Percentiles rank a stretch among this genome's conserved stretches.
These are phyloP conservation scores for Saguinus midas DNA, from an alignment of 2,113 vertebrate species.

Conservation along the genomic window DNA sequence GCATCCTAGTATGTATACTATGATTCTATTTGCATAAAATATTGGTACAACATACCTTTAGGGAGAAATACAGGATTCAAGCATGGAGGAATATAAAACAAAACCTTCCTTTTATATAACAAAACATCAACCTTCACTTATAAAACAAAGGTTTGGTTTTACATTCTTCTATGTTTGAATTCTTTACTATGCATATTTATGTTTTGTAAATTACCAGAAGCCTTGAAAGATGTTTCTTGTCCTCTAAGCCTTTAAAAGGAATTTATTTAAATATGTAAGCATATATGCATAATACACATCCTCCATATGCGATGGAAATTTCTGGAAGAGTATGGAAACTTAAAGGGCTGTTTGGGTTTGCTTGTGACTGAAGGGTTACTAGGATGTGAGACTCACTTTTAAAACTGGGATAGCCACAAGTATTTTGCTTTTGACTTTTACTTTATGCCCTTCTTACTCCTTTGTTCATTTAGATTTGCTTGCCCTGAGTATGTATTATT, in stretches of 20 bases:
- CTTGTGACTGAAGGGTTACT: not conserved
- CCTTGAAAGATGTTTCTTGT: not conserved
- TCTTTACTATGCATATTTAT: not conserved
- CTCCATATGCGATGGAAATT: not conserved
- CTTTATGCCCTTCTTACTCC: not conserved
- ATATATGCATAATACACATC: not conserved
- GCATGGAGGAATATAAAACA: too few species aligned
- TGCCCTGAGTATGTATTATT: not conserved
- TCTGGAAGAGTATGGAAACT: not conserved
- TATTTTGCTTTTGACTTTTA: not conserved
- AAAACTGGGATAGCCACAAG: not conserved
- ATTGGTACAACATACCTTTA: not conserved
- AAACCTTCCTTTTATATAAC: too few species aligned
- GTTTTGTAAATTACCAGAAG: not conserved
- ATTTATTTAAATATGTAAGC: conserved; percentile 3
- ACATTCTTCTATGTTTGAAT: not conserved
- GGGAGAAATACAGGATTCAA: not conserved
- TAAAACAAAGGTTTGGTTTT: not conserved
- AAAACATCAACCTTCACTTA: too few species aligned
- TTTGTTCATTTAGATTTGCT: conserved; percentile 18
- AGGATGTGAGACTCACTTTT: not conserved
- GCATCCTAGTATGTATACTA: not conserved
- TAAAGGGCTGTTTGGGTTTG: not conserved
- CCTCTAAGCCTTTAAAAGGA: not conserved
- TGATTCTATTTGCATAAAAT: not conserved